Evolutionary conservation across 2,113 vertebrate species (phyloP).

Genomic region (Phalacrocorax aristotelis): DNA sequence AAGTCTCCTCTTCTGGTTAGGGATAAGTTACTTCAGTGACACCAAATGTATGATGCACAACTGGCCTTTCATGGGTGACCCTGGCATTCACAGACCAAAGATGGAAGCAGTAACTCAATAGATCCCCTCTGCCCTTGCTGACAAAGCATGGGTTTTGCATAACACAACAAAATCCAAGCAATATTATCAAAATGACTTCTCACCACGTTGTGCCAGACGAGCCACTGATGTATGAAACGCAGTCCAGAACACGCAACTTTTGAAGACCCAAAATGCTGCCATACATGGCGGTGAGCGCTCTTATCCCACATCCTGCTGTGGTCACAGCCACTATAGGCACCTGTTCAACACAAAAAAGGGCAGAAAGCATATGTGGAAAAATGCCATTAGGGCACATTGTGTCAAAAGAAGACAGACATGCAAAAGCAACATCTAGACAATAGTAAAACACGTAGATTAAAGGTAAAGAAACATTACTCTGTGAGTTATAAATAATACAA

Average conservation of each 20-base stretch:
- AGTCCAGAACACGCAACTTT: conserved; percentile 79
- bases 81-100: not conserved
- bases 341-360: conserved; percentile 62
- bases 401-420: not conserved
- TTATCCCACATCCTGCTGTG: conserved; percentile 82
- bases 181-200: conserved; percentile 1
- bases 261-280: conserved; percentile 84
- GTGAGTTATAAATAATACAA: not conserved
- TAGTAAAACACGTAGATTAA: not conserved
- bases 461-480: not conserved
- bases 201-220: conserved; percentile 90
- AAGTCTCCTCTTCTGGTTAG: not conserved
- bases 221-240: conserved; percentile 82
- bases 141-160: not conserved
- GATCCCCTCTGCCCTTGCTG: fast-evolving
- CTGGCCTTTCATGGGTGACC: not conserved
- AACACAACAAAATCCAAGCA: not conserved
- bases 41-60: not conserved
- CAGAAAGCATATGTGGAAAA: not conserved
- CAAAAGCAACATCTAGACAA: not conserved
- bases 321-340: conserved; percentile 84
- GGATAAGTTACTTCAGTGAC: not conserved
- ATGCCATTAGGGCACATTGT: not conserved
- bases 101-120: not conserved
- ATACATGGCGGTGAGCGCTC: conserved; percentile 82